Evolutionary conservation across 2,113 vertebrate species (phyloP), one percentile per base, ranked within the genome.

Genomic region (Grantiella picta): DNA sequence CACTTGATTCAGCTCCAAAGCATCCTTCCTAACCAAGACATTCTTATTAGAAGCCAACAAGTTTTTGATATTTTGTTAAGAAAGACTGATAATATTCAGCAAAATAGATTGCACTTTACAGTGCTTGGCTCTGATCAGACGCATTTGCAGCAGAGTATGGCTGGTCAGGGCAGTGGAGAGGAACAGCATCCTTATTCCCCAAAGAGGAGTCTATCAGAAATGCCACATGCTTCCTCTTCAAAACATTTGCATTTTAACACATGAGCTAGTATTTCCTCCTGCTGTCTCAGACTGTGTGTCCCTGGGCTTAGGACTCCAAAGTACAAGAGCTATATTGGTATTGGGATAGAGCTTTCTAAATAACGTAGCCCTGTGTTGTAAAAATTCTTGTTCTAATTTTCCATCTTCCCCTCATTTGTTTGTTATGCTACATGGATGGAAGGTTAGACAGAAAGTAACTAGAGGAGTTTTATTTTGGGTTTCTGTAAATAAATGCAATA

Each of bases 221-320:
- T 52, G 22, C 73, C 7, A 56, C 75, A 52, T 77, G 36, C 53
- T 96, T 96, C 88, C 85, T 90, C 78, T 89, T 69, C 57, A 60
- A 91, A 89, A 42, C 53, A 35, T 85, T 70, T 68, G 50, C 17
- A 22, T 86, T 86, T 95, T 59, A 83, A 69, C 77, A 50, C 33
- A 36, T 53, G 54, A 85, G 49, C 90, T 86, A 77, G 33, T 73
- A 49, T 86, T 97, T 95, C 75, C 76, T 94, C 47, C 47, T 88
- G 47, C 33, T 90, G 42, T 36, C 42, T 77, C 59, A n/a, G 28
- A 15, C 25, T 42, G 28, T 21, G 6, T 52, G 31, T 70, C 27
- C 15, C 54, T 47, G 44, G 42, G 8, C 53, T 90, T 35, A 53
- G 72, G 64, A 35, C 16, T 90, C 52, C 73, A 12, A 59, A 61